Conservation (phyloP, 2,113 vertebrate genomes). For the Gallinago media region DNA sequence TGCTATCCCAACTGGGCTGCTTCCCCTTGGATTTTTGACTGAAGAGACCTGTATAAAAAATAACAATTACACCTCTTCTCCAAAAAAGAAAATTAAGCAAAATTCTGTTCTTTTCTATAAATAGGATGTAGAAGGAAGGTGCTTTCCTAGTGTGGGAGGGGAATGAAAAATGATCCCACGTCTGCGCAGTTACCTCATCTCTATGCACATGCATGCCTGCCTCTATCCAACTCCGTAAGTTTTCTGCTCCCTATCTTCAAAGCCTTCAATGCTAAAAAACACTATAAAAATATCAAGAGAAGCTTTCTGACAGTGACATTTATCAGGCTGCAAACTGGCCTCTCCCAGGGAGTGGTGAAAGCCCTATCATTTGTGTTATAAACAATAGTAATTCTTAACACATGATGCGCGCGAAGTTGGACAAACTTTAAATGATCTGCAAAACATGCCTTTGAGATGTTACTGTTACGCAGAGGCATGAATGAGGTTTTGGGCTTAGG, state of each 20-base stretch:
- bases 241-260: not conserved
- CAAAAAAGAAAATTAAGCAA: not conserved
- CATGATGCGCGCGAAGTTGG: not conserved
- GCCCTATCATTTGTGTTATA: not conserved
- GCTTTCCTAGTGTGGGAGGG: not conserved
- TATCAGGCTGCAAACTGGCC: not conserved
- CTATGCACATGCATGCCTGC: not conserved
- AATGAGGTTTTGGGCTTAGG: not conserved
- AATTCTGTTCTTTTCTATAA: not conserved
- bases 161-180: not conserved
- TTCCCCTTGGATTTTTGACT: not conserved
- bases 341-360: constrained; percentile 16
- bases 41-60: not conserved
- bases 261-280: not conserved
- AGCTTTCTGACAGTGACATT: not conserved
- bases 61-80: not conserved
- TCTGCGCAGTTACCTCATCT: not conserved
- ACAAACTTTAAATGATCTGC: not conserved
- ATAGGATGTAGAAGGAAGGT: not conserved
- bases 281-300: not conserved
- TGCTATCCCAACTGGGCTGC: not conserved
- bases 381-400: constrained; percentile 4
- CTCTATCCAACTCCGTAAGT: not conserved
- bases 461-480: not conserved
- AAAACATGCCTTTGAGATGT: not conserved